These are phyloP conservation scores for Cavia aperea DNA, from an alignment of 2,113 vertebrate species.

Conservation along the genomic window DNA sequence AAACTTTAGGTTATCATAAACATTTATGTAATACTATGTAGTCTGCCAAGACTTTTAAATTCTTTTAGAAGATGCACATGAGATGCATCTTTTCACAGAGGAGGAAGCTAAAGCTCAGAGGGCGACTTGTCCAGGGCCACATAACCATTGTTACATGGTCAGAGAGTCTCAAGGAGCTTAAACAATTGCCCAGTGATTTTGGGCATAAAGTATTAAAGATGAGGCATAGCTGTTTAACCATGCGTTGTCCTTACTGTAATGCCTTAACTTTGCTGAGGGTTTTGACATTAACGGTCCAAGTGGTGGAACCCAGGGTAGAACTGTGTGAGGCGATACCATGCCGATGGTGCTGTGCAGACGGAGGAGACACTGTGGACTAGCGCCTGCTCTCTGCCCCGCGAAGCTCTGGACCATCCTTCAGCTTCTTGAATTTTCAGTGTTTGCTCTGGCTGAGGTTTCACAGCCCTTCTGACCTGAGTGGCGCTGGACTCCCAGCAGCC, in stretches of 20 bases:
- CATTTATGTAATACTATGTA: background rate
- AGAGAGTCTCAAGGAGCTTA: background rate
- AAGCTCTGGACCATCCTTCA: background rate
- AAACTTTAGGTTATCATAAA: background rate
- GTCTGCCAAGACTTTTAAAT: background rate
- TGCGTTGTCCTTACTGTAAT: background rate
- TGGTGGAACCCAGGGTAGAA: background rate
- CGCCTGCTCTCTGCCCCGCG: background rate
- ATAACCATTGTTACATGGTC: background rate
- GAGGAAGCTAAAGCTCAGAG: background rate
- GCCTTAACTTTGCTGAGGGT: background rate
- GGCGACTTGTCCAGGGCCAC: background rate
- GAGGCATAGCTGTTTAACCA: background rate
- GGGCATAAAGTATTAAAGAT: background rate
- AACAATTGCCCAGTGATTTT: background rate
- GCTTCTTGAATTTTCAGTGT: background rate
- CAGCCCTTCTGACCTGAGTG: background rate
- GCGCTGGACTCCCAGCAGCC: background rate
- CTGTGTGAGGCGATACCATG: background rate
- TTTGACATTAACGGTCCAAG: background rate
- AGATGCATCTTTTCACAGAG: background rate
- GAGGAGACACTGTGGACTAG: background rate
- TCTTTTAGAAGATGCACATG: background rate
- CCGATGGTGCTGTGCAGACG: background rate
- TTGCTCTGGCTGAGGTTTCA: background rate